Conservation (phyloP, 2,797 vertebrate species). For the Margarornis squamiger region DNA sequence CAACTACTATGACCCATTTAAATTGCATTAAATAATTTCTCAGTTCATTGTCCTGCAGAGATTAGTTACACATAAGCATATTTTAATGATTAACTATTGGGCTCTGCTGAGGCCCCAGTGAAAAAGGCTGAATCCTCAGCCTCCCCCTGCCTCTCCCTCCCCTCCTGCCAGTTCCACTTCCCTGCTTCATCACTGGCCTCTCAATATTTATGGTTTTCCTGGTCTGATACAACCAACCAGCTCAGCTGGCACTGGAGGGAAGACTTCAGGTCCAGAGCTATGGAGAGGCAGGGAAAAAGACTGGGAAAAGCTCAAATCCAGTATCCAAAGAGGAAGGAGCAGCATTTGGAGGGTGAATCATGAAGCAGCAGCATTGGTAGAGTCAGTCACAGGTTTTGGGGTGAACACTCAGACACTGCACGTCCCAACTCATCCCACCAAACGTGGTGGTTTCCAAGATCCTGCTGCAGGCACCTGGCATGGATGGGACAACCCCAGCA, state of each 20-base stretch:
- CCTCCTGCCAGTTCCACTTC: background rate
- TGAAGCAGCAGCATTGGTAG: fast-evolving
- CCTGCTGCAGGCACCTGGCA: fast-evolving
- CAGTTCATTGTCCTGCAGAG: constrained; percentile 60
- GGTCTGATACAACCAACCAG: background rate
- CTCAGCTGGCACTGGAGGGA: background rate
- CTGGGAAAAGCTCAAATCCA: background rate
- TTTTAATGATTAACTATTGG: constrained; percentile 71
- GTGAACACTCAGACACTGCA: background rate
- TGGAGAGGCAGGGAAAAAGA: background rate
- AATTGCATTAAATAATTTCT: constrained; percentile 49
- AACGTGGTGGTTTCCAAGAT: no score
- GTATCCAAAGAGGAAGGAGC: background rate
- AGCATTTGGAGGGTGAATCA: background rate
- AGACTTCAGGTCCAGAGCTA: background rate
- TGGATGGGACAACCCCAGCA: background rate
- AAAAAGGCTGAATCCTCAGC: background rate
- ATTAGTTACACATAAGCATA: constrained; percentile 57
- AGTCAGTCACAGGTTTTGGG: fast-evolving
- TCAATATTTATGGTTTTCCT: constrained; percentile 47
- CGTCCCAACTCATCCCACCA: background rate
- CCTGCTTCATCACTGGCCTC: background rate
- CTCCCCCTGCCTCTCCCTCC: background rate
- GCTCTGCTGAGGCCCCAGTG: background rate
- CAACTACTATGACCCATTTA: constrained; percentile 36